These are phyloP conservation scores for Hippocampus zosterae DNA, from an alignment of 2,113 vertebrate species.

Conservation along the genomic window DNA sequence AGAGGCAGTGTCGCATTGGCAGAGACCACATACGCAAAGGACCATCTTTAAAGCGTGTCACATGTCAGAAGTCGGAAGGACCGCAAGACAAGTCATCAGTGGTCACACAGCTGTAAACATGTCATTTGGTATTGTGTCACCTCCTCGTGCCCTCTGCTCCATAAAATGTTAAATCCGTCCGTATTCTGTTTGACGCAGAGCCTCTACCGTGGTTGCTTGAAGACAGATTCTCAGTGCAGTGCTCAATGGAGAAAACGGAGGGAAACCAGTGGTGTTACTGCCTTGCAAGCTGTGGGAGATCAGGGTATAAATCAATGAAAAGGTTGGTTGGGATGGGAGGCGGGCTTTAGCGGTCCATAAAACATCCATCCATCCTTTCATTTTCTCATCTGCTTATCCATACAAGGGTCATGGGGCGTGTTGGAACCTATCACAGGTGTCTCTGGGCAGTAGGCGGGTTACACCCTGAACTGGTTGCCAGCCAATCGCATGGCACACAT, in stretches of 20 bases:
- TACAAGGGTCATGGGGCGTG: too few relatives aligned
- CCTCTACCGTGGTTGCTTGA: not conserved
- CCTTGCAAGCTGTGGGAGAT: constrained; percentile 39
- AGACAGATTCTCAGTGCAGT: constrained; percentile 25
- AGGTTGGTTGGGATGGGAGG: too few relatives aligned
- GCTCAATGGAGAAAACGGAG: constrained; percentile 4
- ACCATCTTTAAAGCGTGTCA: constrained; percentile 14
- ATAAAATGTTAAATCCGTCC: not conserved
- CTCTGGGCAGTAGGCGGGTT: too few relatives aligned
- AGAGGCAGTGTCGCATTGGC: constrained; percentile 1
- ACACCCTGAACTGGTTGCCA: too few relatives aligned
- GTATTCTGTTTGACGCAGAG: not conserved
- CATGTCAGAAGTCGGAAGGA: not conserved
- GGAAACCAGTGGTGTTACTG: constrained; percentile 28
- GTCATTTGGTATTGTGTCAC: not conserved
- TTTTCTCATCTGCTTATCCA: too few relatives aligned
- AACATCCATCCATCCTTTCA: not conserved
- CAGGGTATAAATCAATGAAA: not conserved
- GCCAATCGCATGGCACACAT: too few relatives aligned
- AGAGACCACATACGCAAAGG: constrained; percentile 18
- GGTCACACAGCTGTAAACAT: not conserved
- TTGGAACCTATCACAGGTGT: too few relatives aligned
- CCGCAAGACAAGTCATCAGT: not conserved
- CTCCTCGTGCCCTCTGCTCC: not conserved
- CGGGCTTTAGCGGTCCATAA: not conserved